phyloP scores from a whole-genome alignment of 2,888 invertebrate species.

The Pollenia labialis region DNA sequence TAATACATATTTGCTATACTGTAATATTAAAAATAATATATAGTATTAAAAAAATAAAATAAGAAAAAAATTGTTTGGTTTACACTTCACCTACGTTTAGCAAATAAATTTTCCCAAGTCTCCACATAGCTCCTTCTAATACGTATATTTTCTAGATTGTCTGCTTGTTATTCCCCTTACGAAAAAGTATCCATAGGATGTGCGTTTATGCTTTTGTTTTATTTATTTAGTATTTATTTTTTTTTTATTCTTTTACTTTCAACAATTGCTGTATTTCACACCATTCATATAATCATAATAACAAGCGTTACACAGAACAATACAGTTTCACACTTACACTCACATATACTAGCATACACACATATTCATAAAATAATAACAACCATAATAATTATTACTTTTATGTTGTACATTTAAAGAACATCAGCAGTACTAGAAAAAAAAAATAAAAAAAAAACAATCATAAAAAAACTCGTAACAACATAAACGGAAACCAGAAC shows the following conservation, averaged over 20 bases:
- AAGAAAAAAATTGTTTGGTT: constrained; percentile 75
- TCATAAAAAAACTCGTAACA: constrained; percentile 10
- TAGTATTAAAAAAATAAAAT: not conserved
- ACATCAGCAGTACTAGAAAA: constrained; percentile 38
- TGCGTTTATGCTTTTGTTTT: constrained; percentile 32
- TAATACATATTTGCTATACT: not conserved
- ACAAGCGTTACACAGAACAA: constrained; percentile 52
- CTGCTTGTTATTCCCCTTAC: constrained; percentile 8
- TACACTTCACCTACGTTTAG: constrained; percentile 64
- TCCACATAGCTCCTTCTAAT: not conserved
- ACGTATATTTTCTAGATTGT: constrained; percentile 1
- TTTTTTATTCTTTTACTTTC: constrained; percentile 47
- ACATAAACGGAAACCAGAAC: constrained; percentile 37
- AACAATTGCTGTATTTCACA: constrained; percentile 72
- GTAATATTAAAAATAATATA: constrained; percentile 5
- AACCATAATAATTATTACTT: constrained; percentile 73
- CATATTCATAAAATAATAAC: constrained; percentile 37
- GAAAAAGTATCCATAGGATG: constrained; percentile 20
- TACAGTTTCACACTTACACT: not conserved
- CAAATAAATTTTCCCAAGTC: constrained; percentile 56
- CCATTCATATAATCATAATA: constrained; percentile 59
- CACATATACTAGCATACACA: not conserved
- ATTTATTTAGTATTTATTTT: not conserved
- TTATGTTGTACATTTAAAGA: constrained; percentile 72
- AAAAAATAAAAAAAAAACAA: constrained; percentile 19